Base-by-base conservation (phyloP, 2,797 vertebrate species). In the Sarcoramphus papa region DNA sequence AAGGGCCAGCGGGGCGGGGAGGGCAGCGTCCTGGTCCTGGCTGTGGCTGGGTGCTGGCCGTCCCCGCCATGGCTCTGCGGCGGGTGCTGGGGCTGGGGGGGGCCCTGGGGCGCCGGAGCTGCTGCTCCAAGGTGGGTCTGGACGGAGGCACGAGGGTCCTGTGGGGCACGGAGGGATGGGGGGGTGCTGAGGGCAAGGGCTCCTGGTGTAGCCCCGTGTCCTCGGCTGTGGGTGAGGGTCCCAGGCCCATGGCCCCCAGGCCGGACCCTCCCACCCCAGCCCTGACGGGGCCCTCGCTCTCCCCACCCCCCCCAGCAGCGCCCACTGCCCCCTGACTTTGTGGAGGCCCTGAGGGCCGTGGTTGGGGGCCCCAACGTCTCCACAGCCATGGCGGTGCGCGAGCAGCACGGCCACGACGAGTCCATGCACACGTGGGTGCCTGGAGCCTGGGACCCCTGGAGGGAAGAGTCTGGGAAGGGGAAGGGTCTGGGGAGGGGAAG, bases 341-440 rank as follows among this genome's bases (percentile, higher is more conserved):
- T 99, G 67, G 97, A 98, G 41, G 91, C 97, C 3, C 98, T 99
- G 97, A 95, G 97, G 64, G 97, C 98, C 1, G 94, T 99, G 40
- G 98, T 97, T 13, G 98, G 99, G 9, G 93, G 95, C 4, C 82
- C 98, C 12, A 97, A 98, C 0, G 96, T 99, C 48, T 99, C 98
- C 15, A 95, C 98, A 8, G 97, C 98, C 4, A 35, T 91, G 4
- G 97, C 97, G 0, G 98, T 99, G 75, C 94, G 98, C 37, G 97
- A 99, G 60, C 99, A 99, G 87, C 99, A 99, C 1, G 99, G 99
- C 51, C 98, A 73, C 28, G 99, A 99, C 19, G 99, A 99, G 85
- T 99, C 99, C 2, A 84, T 99, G 41, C 98, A 99, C 98, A 98
- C 98, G 99, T 99, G 72, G 92, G 68, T 72, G 54, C 12, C 31